A percentile compares a stretch with the other conserved stretches of the same genome.
These are phyloP conservation scores for Pseudoatta argentina DNA, from an alignment of 1,140 invertebrate species.

Conservation along the genomic window DNA sequence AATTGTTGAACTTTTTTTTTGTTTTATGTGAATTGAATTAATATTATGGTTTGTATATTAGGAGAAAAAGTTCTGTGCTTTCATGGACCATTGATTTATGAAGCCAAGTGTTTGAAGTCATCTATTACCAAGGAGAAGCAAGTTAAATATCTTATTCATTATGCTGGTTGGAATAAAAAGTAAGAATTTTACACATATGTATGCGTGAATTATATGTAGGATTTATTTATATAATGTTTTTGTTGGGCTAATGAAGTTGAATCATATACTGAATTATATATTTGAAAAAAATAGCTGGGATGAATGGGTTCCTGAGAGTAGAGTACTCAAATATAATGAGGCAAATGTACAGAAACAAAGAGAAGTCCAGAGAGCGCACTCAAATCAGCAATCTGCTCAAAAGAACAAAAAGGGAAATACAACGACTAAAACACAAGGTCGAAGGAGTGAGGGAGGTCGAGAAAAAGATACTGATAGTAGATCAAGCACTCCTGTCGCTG, in stretches of 20 bases:
- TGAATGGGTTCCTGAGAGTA: constrained; percentile 98
- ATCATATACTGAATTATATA: constrained; percentile 16
- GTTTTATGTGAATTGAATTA: background rate
- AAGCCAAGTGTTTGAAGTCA: constrained; percentile 97
- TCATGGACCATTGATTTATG: constrained; percentile 97
- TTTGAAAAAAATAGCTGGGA: constrained; percentile 92
- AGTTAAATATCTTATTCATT: constrained; percentile 97
- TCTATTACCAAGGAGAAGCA: constrained; percentile 94
- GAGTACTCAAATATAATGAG: constrained; percentile 97
- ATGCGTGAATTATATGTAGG: background rate
- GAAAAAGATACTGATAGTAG: constrained; percentile 88
- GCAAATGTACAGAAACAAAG: constrained; percentile 96
- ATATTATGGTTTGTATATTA: constrained; percentile 81
- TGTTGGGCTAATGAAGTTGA: background rate
- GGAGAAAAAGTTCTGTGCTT: constrained; percentile 98
- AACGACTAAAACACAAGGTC: constrained; percentile 80
- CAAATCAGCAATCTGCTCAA: constrained; percentile 88
- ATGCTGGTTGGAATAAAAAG: constrained; percentile 99
- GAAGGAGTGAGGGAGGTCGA: constrained; percentile 81
- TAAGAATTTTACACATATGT: constrained; percentile 85
- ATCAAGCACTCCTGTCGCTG: constrained; percentile 88
- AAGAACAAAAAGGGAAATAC: constrained; percentile 82
- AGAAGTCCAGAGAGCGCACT: constrained; percentile 94
- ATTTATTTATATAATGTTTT: constrained; percentile 7
- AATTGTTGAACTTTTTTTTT: background rate